Percentiles rank a stretch among this genome's conserved stretches.
Conservation (phyloP, 1,140 invertebrate species). For the fruit fly (Drosophila melanogaster) region Release_6_plus_ISO1_MT NT_033777.3:27021001-27021500, state of each 20-base stretch:
- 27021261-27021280: neutral
- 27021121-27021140: constrained; percentile 38
- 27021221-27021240: constrained; percentile 48
- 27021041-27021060: constrained; percentile 44
- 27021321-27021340: constrained; percentile 48
- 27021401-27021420: constrained; percentile 58
- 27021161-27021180: constrained; percentile 54
- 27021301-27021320: constrained; percentile 36
- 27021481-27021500: constrained; percentile 25
- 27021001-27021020: constrained; percentile 65
- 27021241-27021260: constrained; percentile 54
- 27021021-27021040: constrained; percentile 52
- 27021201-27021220: constrained; percentile 61
- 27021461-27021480: constrained; percentile 18
- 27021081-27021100: constrained; percentile 72
- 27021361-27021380: constrained; percentile 19
- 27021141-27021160: constrained; percentile 51
- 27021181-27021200: constrained; percentile 35
- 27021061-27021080: constrained; percentile 42
- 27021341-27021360: constrained; percentile 55
- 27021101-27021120: constrained; percentile 52
- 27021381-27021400: constrained; percentile 14
- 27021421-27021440: constrained; percentile 44
- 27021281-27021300: too few relatives aligned
- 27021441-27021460: constrained; percentile 50